These are phyloP conservation scores for Megaptera novaeangliae DNA, from an alignment of 2,113 vertebrate species.

Conservation along the genomic window DNA sequence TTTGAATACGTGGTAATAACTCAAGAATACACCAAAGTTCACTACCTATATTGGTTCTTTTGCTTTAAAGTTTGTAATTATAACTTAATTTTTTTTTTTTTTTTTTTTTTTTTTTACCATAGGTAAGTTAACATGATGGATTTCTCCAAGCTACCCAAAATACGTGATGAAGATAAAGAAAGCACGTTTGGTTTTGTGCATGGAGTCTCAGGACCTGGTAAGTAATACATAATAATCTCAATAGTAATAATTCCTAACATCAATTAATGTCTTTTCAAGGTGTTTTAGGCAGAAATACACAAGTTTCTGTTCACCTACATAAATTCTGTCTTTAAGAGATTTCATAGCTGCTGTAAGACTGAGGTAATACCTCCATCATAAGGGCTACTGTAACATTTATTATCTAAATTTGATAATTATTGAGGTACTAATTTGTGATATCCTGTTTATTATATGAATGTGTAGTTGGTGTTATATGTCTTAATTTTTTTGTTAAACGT, in stretches of 20 bases:
- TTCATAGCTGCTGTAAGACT: not conserved
- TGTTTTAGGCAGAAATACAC: not conserved
- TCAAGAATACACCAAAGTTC: not conserved
- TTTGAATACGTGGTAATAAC: not conserved
- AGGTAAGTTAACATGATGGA: constrained; percentile 88
- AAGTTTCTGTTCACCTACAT: not conserved
- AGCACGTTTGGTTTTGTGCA: constrained; percentile 94
- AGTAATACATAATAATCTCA: constrained; percentile 51
- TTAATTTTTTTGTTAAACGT: constrained; percentile 1
- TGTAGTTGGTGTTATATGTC: not conserved
- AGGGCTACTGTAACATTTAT: not conserved
- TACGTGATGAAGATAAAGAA: constrained; percentile 93
- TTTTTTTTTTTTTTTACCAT: not conserved
- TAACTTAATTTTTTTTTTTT: not conserved
- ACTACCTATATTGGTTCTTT: constrained; percentile 1
- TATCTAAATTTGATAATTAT: not conserved
- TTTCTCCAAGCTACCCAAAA: constrained; percentile 94
- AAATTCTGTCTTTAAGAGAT: not conserved
- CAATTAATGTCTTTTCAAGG: not conserved
- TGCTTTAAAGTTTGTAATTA: constrained; percentile 19
- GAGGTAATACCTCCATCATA: not conserved
- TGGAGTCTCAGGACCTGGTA: constrained; percentile 97
- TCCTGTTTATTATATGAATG: not conserved
- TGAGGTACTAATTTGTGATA: not conserved
- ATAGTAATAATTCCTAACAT: not conserved